phyloP scores from a whole-genome alignment of 1,140 invertebrate genomes.

The Drosophila bifasciata region DNA sequence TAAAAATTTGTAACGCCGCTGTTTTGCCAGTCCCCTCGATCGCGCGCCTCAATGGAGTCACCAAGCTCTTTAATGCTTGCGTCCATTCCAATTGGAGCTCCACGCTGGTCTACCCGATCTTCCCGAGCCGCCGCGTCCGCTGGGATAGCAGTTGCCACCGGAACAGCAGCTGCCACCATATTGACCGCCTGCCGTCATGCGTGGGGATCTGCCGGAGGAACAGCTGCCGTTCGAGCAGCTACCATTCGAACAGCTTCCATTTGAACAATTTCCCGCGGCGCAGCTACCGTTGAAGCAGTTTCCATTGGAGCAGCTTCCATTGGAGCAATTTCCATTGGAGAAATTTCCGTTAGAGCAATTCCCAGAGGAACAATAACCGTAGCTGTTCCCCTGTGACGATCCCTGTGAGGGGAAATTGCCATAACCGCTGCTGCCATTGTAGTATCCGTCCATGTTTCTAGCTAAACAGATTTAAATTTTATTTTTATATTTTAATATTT shows the following conservation, averaged over 20 bases:
- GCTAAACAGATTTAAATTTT: too few species aligned
- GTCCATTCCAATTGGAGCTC: slow-evolving; percentile 35
- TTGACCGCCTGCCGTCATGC: neutral
- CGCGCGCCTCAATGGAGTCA: too few species aligned
- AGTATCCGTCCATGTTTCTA: slow-evolving; percentile 40
- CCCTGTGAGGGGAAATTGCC: slow-evolving; percentile 1
- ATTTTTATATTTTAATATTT: too few species aligned
- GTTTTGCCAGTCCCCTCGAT: slow-evolving; percentile 19
- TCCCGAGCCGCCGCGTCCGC: slow-evolving; percentile 21
- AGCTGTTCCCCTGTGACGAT: neutral
- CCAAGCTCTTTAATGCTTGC: slow-evolving; percentile 31
- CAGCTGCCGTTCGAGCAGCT: slow-evolving; percentile 14
- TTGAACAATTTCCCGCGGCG: too few species aligned
- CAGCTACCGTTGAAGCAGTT: too few species aligned
- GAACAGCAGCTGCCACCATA: slow-evolving; percentile 23
- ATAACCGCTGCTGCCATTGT: slow-evolving; percentile 8
- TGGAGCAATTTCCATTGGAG: neutral
- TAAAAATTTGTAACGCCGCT: neutral
- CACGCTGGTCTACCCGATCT: neutral
- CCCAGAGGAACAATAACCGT: slow-evolving; percentile 1
- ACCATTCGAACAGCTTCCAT: too few species aligned
- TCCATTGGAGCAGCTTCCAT: too few species aligned
- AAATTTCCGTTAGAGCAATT: too few species aligned
- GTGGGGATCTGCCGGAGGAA: slow-evolving; percentile 32
- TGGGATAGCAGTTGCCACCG: slow-evolving; percentile 42